Base-by-base conservation (phyloP, 2,888 invertebrate genomes). In the Pegoplata infirma region DNA sequence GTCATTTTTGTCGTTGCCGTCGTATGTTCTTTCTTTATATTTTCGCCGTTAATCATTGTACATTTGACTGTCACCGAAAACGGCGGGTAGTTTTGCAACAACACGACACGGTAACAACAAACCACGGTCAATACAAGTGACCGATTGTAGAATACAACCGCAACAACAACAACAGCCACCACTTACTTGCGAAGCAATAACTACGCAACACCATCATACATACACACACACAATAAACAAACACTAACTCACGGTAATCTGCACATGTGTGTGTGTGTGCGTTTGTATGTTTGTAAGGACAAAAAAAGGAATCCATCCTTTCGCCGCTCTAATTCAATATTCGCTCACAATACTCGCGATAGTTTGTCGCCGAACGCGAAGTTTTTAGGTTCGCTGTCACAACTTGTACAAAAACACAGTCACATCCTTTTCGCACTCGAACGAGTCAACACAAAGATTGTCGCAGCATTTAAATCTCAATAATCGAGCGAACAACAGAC, bases 41-140 rank as follows among this genome's bases (percentile, higher is more conserved):
- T 84, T 76, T 81, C 83, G 87, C 85, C 87, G 88, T 88, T 88
- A 88, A 88, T 88, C 89, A 88, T 88, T 88, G 87, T 86, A 85
- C 88, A 84, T 86, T 88, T 88, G 84, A 84, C 87, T 88, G 89
- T 87, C 88, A 86, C 84, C 84, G 86, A 84, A 87, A 86, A 86
- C 84, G 87, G 87, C 88, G 87, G 86, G 85, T 84, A 85, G 86
- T 83, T 82, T 76, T 79, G 67, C 72, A 72, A 53, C 64, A 80
- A 76, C 72, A 81, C 69, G 40, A 17, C 47, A 51, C 44, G 49
- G 69, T 17, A 67, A 71, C 61, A 75, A 55, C 61, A 75, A 55
- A 82, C 80, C 79, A 81, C 81, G 81, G 75, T 80, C 76, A 82
- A 46, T 40, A 73, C 80, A 76, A 76, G 69, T 80, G 81, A 67